Evolutionary conservation across 2,113 vertebrate genomes (phyloP), one percentile per base, ranked within the genome.

Genomic region (Hydropotes inermis): DNA sequence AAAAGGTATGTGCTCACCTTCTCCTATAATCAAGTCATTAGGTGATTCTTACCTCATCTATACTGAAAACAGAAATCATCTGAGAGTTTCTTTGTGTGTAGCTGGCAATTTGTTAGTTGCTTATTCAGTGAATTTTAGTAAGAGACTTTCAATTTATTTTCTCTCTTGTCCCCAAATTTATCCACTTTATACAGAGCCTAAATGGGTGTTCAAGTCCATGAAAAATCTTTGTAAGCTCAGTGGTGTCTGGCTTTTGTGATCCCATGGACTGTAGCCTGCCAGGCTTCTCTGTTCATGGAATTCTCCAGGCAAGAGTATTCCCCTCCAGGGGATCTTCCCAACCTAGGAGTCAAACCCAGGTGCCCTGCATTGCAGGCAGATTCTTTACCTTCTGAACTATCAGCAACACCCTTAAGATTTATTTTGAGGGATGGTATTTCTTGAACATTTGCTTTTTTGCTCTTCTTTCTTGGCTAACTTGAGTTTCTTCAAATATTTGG

Each of bases 401-500:
- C 5, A 6, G 12, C 9, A 43, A 27, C 12, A 76, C 25, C 6
- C 12, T 14, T 43, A 43, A 39, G 23, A 11, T 84, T 6, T 50
- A 76, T 67, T 87, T 84, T 2, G 16, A 3, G 13, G 1, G 2
- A 60, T 2, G 5, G 0, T 15, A 39, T 10, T n/a, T 21, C 10
- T 50, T 33, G 9, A 76, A 64, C 25, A 19, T 4, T 12, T n/a
- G 1, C 30, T 78, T 79, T 79, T 79, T n/a, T 86, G 5, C n/a
- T 89, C 1, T 95, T 92, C 19, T 36, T 84, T 15, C 39, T 45
- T 79, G 1, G 2, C 57, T 76, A 61, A 57, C 33, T 61, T 52
- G 27, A 52, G 6, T 93, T 87, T 88, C n/a, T 70, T 95, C 23
- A 93, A 81, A 81, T 88, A 88, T 36, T n/a, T 85, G 3, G n/a